Base-by-base conservation (phyloP, 2,888 invertebrate genomes). In the Latheticus oryzae region DNA sequence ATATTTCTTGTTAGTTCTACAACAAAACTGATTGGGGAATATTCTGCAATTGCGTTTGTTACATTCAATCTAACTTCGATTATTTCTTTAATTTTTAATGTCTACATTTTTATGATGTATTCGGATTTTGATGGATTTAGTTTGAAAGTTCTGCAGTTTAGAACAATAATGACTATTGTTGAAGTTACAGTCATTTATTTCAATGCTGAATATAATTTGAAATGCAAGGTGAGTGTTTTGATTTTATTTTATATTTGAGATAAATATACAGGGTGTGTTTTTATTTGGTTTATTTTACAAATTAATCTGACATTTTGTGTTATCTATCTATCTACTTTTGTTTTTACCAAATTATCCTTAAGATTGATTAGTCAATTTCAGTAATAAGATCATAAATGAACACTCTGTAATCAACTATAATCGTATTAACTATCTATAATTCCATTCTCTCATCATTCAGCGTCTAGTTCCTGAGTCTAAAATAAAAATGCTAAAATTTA, bases 61-160 rank as follows among this genome's bases (percentile, higher is more conserved):
- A 11, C 15, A 7, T 47, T 32, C 28, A 28, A 7, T 28, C 1
- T 16, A 2, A 30, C 19, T 5, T 5, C 16, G 3, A 30, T 8
- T 15, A 16, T 16, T n/a, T 4, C 5, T 30, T 33, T 47, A 8
- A 32, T 32, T 12, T 5, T 47, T 11, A 32, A 47, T 13, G 5
- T 21, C 13, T 47, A 47, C 9, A 19, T 32, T 4, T 19, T 32
- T 2, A 21, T 47, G 1, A 32, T 13, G 7, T 47, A 19, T 21
- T 3, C 21, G 3, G 12, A 47, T 13, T 21, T 17, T 19, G 16
- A 42, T 1, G 8, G 5, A 2, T 26, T 12, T 9, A n/a, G 12
- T 28, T 15, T 28, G 4, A 35, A 3, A 3, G 11, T n/a, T 5
- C 5, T 42, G 5, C 12, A 47, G 7, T 11, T 47, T 3, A 21